Conservation (phyloP, 2,888 invertebrate genomes). For the Escarpia spicata region DNA sequence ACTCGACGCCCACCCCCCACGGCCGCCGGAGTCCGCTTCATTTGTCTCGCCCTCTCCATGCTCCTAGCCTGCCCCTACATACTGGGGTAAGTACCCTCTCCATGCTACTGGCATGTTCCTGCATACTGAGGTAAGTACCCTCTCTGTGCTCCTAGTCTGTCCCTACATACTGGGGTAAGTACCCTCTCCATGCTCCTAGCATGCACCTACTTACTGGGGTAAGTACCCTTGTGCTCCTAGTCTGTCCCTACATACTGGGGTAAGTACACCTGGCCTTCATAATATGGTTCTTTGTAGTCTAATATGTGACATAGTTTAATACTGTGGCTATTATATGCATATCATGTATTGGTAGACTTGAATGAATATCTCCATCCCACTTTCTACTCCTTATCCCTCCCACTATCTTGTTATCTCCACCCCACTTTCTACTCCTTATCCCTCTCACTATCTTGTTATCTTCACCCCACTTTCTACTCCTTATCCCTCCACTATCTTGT, state of each 20-base stretch:
- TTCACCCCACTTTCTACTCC: too few species aligned
- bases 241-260: not conserved
- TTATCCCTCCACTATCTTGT: too few species aligned
- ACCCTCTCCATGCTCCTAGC: conserved; percentile 92
- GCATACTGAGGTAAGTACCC: not conserved
- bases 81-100: conserved; percentile 49
- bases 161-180: not conserved
- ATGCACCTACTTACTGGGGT: conserved; percentile 80
- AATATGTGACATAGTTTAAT: not conserved
- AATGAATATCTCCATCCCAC: too few species aligned
- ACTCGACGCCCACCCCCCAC: conserved; percentile 82
- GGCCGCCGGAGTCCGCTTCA: conserved; percentile 91
- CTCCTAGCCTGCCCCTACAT: conserved; percentile 92
- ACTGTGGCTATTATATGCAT: too few species aligned
- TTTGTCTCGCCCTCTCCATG: conserved; percentile 92
- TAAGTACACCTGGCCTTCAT: not conserved
- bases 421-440: too few species aligned
- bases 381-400: too few species aligned
- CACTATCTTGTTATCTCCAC: too few species aligned
- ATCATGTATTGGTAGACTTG: too few species aligned
- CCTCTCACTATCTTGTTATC: too few species aligned
- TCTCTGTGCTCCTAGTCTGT: not conserved
- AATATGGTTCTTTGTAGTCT: not conserved
- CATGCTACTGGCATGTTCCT: not conserved
- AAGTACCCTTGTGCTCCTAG: conserved; percentile 34